Evolutionary conservation across 92 coral and sea anemone species (phyloP).

Genomic region (Bergia sp.): DNA sequence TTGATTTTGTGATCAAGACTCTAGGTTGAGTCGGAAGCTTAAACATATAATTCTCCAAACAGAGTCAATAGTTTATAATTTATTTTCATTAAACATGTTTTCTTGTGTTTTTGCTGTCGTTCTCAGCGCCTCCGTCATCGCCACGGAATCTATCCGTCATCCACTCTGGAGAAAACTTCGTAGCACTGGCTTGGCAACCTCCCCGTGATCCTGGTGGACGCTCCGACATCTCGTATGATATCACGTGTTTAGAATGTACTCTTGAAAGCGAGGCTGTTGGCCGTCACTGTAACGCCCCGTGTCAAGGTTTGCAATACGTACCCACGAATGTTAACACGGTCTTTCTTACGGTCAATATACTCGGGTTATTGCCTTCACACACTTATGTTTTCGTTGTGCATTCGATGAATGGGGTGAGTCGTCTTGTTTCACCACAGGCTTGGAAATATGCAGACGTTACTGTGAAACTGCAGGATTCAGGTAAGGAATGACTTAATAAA

Average conservation of each 20-base stretch:
- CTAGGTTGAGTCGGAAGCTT: no score
- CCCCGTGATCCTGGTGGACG: neutral
- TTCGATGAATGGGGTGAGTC: constrained; percentile 51
- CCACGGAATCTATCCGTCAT: neutral
- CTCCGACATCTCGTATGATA: constrained; percentile 3
- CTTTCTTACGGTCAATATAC: constrained; percentile 27
- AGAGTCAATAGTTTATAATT: no score
- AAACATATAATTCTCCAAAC: no score
- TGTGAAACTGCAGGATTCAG: constrained; percentile 33
- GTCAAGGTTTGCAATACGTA: constrained; percentile 25
- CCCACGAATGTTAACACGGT: constrained; percentile 9
- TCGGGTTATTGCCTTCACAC: constrained; percentile 38
- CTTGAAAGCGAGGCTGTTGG: neutral
- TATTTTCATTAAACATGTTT: neutral
- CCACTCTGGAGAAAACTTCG: neutral
- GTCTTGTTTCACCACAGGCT: constrained; percentile 1
- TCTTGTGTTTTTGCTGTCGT: neutral
- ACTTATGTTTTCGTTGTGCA: constrained; percentile 29
- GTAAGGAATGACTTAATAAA: constrained; percentile 11
- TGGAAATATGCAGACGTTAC: constrained; percentile 21
- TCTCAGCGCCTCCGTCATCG: constrained; percentile 8
- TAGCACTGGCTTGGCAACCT: neutral
- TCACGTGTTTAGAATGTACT: constrained; percentile 38
- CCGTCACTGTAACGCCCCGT: neutral
- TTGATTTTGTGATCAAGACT: no score